phyloP scores from a whole-genome alignment of 2,888 invertebrate genomes.

The Heliothis peltigera region DNA sequence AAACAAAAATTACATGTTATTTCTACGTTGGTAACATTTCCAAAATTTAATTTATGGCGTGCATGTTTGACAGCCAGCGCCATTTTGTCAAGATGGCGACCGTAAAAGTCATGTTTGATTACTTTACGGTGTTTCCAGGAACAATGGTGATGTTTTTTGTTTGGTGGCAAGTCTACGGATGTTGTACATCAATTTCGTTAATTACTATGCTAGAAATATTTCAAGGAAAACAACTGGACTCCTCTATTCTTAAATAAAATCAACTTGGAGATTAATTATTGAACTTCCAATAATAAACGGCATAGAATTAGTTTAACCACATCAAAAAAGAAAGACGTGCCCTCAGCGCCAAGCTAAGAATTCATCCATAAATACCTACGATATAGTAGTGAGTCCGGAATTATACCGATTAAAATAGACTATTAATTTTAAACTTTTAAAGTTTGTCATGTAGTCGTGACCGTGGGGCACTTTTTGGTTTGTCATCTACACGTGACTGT shows the following conservation, averaged over 20 bases:
- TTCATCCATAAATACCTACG: too few relatives aligned
- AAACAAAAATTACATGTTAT: slow-evolving; percentile 13
- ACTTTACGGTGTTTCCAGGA: slow-evolving; percentile 54
- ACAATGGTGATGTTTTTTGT: slow-evolving; percentile 38
- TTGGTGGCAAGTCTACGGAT: slow-evolving; percentile 5
- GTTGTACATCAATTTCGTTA: slow-evolving; percentile 12
- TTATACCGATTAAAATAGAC: too few relatives aligned
- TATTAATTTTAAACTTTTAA: too few relatives aligned
- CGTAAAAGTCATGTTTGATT: slow-evolving; percentile 53
- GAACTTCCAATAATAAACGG: too few relatives aligned
- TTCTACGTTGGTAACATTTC: slow-evolving; percentile 7
- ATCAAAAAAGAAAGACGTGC: too few relatives aligned
- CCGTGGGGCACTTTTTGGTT: too few relatives aligned
- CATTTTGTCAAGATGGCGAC: slow-evolving; percentile 48
- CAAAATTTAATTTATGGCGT: slow-evolving; percentile 42
- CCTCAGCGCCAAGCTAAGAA: too few relatives aligned
- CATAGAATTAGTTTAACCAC: not conserved
- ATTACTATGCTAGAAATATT: slow-evolving; percentile 21
- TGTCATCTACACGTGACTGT: too few relatives aligned
- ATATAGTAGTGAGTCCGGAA: too few relatives aligned
- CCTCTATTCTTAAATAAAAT: too few relatives aligned
- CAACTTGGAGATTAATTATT: too few relatives aligned
- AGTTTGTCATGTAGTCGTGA: too few relatives aligned
- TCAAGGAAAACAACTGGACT: slow-evolving; percentile 10
- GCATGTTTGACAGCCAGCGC: slow-evolving; percentile 48